These are phyloP conservation scores for Glaucopsyche alexis DNA, from an alignment of 2,888 invertebrate genomes.

Conservation along the genomic window DNA sequence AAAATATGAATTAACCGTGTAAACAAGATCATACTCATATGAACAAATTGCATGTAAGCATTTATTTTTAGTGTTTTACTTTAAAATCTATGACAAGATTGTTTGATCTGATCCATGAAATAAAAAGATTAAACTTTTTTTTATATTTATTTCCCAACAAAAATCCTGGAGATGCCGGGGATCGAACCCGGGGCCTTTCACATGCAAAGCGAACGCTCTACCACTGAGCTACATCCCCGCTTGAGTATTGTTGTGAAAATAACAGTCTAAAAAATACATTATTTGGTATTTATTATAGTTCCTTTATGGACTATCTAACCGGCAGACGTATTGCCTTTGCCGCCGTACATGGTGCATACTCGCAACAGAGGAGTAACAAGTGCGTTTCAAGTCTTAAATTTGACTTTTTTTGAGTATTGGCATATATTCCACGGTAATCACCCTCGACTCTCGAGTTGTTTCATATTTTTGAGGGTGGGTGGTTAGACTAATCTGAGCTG, in stretches of 20 bases:
- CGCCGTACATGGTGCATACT: no score
- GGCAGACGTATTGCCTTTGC: no score
- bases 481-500: no score
- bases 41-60: slow-evolving; percentile 43
- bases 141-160: slow-evolving; percentile 35
- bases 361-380: no score
- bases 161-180: slow-evolving; percentile 91
- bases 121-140: slow-evolving; percentile 33
- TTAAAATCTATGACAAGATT: slow-evolving; percentile 33
- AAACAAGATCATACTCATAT: slow-evolving; percentile 34
- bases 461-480: no score
- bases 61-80: slow-evolving; percentile 37
- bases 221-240: slow-evolving; percentile 97
- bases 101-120: slow-evolving; percentile 39
- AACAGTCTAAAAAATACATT: neutral
- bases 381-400: no score
- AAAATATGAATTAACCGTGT: neutral
- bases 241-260: neutral
- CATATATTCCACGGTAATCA: no score
- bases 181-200: slow-evolving; percentile 99
- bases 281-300: no score
- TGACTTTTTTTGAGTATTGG: no score
- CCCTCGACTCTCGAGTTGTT: no score
- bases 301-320: no score
- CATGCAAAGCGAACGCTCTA: slow-evolving; percentile 99